Evolutionary conservation across 2,888 invertebrate genomes (phyloP).

Genomic region (Serripes groenlandicus): DNA sequence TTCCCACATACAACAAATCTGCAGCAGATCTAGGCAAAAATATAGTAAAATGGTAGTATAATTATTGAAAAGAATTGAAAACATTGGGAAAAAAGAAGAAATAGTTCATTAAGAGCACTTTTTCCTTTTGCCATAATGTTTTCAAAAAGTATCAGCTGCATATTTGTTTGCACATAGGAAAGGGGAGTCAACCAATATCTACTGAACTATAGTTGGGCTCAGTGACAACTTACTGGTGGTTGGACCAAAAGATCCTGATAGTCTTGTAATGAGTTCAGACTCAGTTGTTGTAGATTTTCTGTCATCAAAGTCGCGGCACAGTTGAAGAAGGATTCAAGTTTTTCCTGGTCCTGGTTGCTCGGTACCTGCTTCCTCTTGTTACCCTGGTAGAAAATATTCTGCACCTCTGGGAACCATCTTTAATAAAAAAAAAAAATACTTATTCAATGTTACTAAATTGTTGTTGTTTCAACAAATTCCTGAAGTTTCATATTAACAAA

Average conservation of each 20-base stretch:
- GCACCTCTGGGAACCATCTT: constrained; percentile 86
- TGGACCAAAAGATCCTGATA: constrained; percentile 93
- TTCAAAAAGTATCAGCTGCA: neutral
- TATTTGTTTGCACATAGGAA: neutral
- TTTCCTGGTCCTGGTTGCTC: constrained; percentile 88
- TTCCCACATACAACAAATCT: too few species aligned
- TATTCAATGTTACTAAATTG: too few species aligned
- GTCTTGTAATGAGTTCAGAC: constrained; percentile 92
- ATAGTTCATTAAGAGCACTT: neutral
- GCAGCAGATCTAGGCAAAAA: too few species aligned
- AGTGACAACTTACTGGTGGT: constrained; percentile 91
- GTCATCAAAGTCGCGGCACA: constrained; percentile 96
- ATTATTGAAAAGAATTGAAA: too few species aligned
- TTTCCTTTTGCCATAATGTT: too few species aligned
- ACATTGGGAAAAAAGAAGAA: too few species aligned
- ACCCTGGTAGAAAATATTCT: constrained; percentile 86
- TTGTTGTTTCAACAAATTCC: too few species aligned
- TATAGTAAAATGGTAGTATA: too few species aligned
- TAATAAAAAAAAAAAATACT: constrained; percentile 31
- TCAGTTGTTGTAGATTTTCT: constrained; percentile 93
- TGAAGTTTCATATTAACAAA: too few species aligned
- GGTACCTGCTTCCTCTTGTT: constrained; percentile 86
- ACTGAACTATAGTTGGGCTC: too few species aligned
- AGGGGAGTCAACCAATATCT: too few species aligned
- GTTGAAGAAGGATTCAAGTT: constrained; percentile 93